phyloP scores from a whole-genome alignment of 2,797 vertebrate species.

The Sebastolobus alascanus region DNA sequence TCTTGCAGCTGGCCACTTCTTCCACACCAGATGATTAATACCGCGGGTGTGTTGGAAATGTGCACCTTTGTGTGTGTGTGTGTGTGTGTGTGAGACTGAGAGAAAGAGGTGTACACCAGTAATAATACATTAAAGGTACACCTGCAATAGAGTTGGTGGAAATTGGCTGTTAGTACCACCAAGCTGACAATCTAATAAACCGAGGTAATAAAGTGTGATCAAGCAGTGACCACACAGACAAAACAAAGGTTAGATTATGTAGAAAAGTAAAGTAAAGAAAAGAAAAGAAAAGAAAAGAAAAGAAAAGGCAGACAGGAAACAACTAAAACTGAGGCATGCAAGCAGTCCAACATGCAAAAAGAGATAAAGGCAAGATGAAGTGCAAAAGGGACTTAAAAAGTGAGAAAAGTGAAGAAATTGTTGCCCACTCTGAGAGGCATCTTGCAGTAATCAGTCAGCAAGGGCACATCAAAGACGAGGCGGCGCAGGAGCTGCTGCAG shows the following conservation, averaged over 20 bases:
- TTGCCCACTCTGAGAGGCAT: conserved; percentile 96
- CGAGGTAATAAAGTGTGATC: neutral
- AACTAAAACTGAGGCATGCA: conserved; percentile 7
- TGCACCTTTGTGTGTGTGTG: conserved; percentile 3
- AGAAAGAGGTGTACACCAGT: conserved; percentile 4
- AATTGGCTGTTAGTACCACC: conserved; percentile 11
- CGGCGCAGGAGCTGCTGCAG: conserved; percentile 95
- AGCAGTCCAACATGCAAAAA: neutral
- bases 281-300: no score
- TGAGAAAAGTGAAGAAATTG: conserved; percentile 25
- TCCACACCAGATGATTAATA: conserved; percentile 53
- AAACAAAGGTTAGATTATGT: neutral
- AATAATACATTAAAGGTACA: conserved; percentile 23
- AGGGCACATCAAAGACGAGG: conserved; percentile 97
- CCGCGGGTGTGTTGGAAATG: conserved; percentile 21
- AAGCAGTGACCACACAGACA: neutral
- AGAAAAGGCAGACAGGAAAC: neutral
- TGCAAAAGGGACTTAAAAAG: conserved; percentile 15
- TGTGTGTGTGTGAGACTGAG: neutral
- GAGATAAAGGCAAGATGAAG: conserved; percentile 1
- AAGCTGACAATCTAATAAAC: conserved; percentile 24
- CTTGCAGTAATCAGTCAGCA: conserved; percentile 98
- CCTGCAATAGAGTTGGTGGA: conserved; percentile 10
- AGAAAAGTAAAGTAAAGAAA: neutral
- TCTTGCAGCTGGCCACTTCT: conserved; percentile 29